Evolutionary conservation across 2,797 vertebrate species (phyloP).

Genomic region (Sebastes hopkinsi): DNA sequence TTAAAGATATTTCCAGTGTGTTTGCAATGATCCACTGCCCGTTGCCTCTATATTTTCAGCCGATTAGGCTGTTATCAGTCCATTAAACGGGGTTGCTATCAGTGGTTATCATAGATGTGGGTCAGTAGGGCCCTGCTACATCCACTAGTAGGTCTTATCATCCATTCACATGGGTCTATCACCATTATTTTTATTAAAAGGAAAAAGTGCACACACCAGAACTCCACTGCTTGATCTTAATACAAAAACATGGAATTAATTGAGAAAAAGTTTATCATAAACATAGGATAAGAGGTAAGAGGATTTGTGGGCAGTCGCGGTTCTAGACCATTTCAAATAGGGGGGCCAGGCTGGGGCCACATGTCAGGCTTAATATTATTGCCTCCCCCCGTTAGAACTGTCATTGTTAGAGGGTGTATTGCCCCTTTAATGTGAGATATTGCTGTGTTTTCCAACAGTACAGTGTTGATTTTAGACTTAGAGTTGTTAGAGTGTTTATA

Average conservation of each 20-base stretch:
- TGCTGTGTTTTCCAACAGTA: neutral
- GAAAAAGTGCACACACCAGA: neutral
- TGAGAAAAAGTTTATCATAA: neutral
- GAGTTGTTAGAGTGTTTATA: neutral
- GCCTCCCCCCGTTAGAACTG: neutral
- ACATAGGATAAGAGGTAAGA: neutral
- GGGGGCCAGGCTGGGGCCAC: neutral
- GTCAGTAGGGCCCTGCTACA: too few species aligned
- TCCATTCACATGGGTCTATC: too few species aligned
- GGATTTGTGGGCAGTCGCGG: neutral
- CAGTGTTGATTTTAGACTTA: neutral
- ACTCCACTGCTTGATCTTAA: neutral
- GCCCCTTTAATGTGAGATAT: neutral
- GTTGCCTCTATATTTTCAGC: neutral
- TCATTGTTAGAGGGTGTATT: neutral
- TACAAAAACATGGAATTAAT: neutral
- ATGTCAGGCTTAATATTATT: neutral
- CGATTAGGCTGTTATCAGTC: too few species aligned
- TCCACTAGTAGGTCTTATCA: too few species aligned
- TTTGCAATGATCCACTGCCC: neutral
- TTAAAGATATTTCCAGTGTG: neutral
- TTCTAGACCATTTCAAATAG: neutral
- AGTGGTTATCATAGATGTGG: too few species aligned
- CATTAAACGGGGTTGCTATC: too few species aligned
- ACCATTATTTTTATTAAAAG: too few species aligned